Conservation (phyloP, 2,888 invertebrate genomes). For the Gastrophysa polygoni region DNA sequence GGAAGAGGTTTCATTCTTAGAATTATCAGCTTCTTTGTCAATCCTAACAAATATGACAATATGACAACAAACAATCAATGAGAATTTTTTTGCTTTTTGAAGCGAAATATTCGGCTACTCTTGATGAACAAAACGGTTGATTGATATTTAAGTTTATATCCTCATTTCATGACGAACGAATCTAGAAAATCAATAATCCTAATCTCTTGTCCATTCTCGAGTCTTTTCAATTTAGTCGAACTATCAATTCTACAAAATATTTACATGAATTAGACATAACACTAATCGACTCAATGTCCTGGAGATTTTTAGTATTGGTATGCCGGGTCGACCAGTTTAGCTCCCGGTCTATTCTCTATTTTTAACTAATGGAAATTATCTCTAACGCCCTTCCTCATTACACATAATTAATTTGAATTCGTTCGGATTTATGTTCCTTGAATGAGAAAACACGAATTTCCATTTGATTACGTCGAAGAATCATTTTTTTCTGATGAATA, state of each 20-base stretch:
- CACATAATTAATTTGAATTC: conserved; percentile 12
- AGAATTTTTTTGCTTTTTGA: no score
- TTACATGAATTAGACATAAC: background rate
- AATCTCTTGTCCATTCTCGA: no score
- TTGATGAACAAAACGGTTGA: no score
- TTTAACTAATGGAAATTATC: background rate
- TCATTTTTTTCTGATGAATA: no score
- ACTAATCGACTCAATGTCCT: background rate
- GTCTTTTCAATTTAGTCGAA: background rate
- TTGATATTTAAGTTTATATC: conserved; percentile 8
- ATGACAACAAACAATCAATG: no score
- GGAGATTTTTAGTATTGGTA: background rate
- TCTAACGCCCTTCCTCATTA: background rate
- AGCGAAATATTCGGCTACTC: no score
- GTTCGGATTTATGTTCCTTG: background rate
- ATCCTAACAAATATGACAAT: no score
- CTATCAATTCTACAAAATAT: background rate
- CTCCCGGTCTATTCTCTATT: conserved; percentile 1
- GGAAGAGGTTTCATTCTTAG: no score
- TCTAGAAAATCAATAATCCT: no score
- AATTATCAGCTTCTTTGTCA: no score
- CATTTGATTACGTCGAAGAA: conserved; percentile 3
- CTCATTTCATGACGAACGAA: background rate
- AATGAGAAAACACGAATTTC: background rate
- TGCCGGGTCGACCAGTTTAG: background rate